phyloP scores from a whole-genome alignment of 2,113 vertebrate species.

The Takifugu flavidus region DNA sequence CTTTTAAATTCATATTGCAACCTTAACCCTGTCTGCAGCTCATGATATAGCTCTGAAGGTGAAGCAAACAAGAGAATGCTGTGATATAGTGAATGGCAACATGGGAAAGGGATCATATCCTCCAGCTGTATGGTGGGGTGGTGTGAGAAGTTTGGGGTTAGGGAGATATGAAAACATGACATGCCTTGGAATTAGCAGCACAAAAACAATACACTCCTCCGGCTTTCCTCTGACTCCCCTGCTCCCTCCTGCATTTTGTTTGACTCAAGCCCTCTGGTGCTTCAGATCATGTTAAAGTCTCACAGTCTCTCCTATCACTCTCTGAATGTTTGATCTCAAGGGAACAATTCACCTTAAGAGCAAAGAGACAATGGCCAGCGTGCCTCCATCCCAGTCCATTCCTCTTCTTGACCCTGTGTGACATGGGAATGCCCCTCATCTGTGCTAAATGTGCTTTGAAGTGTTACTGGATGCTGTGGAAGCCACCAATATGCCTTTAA shows the following conservation, averaged over 20 bases:
- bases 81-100: constrained; percentile 49
- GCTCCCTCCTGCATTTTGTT: constrained; percentile 32
- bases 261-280: constrained; percentile 9
- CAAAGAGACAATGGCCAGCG: constrained; percentile 46
- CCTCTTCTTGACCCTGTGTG: constrained; percentile 35
- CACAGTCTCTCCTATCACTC: constrained; percentile 38
- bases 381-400: constrained; percentile 38
- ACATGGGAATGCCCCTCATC: constrained; percentile 59
- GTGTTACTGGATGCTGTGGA: constrained; percentile 58
- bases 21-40: background rate
- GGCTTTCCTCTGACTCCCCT: constrained; percentile 35
- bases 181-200: constrained; percentile 59
- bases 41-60: constrained; percentile 13
- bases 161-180: constrained; percentile 72
- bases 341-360: constrained; percentile 58
- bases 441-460: constrained; percentile 59
- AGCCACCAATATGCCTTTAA: constrained; percentile 46
- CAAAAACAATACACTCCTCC: constrained; percentile 62
- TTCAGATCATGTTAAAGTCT: constrained; percentile 43
- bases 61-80: constrained; percentile 55
- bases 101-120: constrained; percentile 68
- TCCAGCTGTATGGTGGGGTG: constrained; percentile 64
- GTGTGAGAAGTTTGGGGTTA: constrained; percentile 48
- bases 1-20: background rate
- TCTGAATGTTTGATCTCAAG: constrained; percentile 60